Conservation (phyloP, 2,113 vertebrate species). For the Elephas maximus region DNA sequence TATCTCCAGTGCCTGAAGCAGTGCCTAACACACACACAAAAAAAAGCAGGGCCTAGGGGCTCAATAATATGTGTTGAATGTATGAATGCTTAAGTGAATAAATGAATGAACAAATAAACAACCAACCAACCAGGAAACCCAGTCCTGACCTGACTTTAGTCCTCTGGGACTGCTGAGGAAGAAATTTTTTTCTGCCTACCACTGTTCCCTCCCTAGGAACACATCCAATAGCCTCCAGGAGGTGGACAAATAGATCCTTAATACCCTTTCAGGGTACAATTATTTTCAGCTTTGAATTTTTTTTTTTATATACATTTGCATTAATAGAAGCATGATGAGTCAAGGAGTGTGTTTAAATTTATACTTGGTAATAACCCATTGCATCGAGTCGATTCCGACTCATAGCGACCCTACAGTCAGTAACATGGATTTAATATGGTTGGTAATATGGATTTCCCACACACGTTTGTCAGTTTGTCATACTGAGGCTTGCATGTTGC, state of each 20-base stretch:
- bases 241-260: background rate
- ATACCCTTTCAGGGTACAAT: background rate
- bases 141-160: background rate
- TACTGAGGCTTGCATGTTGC: no score
- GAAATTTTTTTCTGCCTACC: constrained; percentile 43
- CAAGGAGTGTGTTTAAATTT: no score
- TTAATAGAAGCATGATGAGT: no score
- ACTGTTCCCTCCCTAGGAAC: background rate
- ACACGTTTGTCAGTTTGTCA: no score
- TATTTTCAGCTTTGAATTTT: no score
- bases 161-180: background rate
- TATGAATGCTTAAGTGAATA: background rate
- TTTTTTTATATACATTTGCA: no score
- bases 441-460: no score
- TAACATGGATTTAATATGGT: no score
- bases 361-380: no score
- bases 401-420: no score
- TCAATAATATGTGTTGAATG: constrained; percentile 14
- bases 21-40: background rate
- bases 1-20: background rate
- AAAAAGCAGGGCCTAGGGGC: background rate
- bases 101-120: background rate
- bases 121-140: background rate
- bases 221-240: background rate
- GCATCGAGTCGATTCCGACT: no score